These are phyloP conservation scores for Fringilla coelebs DNA, from an alignment of 2,797 vertebrate species.

Conservation along the genomic window DNA sequence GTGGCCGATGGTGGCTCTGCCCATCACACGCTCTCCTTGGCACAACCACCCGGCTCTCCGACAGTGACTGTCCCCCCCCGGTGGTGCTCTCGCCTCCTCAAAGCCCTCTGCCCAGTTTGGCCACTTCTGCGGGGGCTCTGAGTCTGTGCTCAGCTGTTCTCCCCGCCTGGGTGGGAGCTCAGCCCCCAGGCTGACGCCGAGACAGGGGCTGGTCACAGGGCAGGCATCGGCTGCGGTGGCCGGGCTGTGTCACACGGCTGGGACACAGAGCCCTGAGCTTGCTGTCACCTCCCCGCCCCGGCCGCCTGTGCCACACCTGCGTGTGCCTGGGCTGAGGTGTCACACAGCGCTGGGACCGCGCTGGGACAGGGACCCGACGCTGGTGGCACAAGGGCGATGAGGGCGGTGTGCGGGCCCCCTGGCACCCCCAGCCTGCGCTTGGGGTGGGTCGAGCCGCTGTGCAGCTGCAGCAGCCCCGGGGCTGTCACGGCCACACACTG, in stretches of 20 bases:
- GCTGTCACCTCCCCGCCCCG: not conserved
- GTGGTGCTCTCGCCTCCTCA: accelerated
- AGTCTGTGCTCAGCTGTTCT: not conserved
- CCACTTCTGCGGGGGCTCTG: accelerated
- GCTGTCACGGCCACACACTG: not conserved
- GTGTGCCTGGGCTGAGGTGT: not conserved
- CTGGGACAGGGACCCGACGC: accelerated
- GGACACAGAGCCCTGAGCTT: accelerated
- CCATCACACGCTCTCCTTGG: accelerated
- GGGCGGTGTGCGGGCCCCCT: not conserved
- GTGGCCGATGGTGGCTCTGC: not conserved
- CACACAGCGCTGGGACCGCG: not conserved
- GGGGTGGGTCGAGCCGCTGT: not conserved
- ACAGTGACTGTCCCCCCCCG: not conserved
- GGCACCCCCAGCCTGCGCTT: not conserved
- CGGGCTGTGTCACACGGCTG: not conserved
- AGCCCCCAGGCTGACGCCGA: not conserved
- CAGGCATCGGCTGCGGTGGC: not conserved
- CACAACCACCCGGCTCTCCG: accelerated
- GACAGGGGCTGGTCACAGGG: accelerated
- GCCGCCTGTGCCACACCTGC: not conserved
- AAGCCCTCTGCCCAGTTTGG: not conserved
- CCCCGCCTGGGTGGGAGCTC: accelerated
- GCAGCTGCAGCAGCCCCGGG: not conserved
- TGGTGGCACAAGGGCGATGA: not conserved